phyloP scores from a whole-genome alignment of 2,113 vertebrate genomes.

The Talpa occidentalis region DNA sequence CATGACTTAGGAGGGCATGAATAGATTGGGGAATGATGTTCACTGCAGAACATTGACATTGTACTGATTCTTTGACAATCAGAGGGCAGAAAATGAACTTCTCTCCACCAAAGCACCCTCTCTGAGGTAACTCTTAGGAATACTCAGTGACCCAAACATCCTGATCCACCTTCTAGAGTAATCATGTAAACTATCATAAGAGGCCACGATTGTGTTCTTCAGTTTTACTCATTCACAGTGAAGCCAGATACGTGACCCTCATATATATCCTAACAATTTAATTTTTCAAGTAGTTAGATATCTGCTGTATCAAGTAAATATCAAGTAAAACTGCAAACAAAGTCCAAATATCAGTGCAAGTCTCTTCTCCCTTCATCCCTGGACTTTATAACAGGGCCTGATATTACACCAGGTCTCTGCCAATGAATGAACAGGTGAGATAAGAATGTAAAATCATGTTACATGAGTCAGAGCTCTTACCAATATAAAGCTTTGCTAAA shows the following conservation, averaged over 20 bases:
- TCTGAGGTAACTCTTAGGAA: neutral
- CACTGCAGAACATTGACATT: neutral
- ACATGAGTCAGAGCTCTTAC: neutral
- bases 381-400: neutral
- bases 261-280: neutral
- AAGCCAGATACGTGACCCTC: neutral
- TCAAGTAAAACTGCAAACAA: neutral
- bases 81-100: neutral
- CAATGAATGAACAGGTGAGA: neutral
- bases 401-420: neutral
- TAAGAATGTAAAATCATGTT: neutral
- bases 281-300: neutral
- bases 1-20: neutral
- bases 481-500: neutral
- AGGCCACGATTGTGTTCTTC: neutral
- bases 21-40: neutral
- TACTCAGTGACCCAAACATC: neutral
- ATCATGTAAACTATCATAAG: neutral
- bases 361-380: neutral
- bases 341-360: neutral
- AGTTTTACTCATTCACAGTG: neutral
- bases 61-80: neutral
- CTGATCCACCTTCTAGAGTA: neutral
- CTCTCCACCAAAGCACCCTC: neutral
- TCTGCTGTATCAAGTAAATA: neutral